Conservation (phyloP, 2,113 vertebrate species). For the Perca fluviatilis region DNA sequence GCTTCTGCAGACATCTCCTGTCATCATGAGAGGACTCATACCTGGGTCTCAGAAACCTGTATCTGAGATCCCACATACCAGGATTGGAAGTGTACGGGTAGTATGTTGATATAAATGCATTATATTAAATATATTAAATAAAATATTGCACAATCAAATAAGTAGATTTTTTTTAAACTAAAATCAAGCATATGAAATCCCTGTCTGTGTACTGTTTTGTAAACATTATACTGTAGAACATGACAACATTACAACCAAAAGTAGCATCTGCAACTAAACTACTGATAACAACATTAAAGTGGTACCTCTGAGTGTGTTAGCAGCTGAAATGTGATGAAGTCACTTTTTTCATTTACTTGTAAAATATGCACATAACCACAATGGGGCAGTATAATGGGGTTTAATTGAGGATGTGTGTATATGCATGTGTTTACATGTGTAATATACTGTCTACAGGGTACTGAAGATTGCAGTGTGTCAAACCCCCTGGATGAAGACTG, state of each 20-base stretch:
- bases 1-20: constrained; percentile 87
- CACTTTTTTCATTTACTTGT: neutral
- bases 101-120: neutral
- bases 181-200: neutral
- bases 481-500: constrained; percentile 39
- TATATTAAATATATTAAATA: no score
- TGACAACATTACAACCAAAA: constrained; percentile 4
- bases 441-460: constrained; percentile 36
- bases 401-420: constrained; percentile 7
- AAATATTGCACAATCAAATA: neutral
- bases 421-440: neutral
- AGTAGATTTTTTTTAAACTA: neutral
- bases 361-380: neutral
- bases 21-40: constrained; percentile 63
- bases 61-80: constrained; percentile 29
- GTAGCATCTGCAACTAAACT: neutral
- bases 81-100: constrained; percentile 49
- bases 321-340: neutral
- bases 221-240: neutral
- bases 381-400: neutral
- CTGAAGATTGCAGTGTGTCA: constrained; percentile 3
- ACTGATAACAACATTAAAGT: neutral
- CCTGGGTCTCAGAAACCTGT: constrained; percentile 32
- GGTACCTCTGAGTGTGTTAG: neutral
- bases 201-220: neutral